A percentile compares a stretch with the other conserved stretches of the same genome.
These are phyloP conservation scores for Caenorhabditis sp. DNA, from an alignment of 2,888 invertebrate species.

Conservation along the genomic window DNA sequence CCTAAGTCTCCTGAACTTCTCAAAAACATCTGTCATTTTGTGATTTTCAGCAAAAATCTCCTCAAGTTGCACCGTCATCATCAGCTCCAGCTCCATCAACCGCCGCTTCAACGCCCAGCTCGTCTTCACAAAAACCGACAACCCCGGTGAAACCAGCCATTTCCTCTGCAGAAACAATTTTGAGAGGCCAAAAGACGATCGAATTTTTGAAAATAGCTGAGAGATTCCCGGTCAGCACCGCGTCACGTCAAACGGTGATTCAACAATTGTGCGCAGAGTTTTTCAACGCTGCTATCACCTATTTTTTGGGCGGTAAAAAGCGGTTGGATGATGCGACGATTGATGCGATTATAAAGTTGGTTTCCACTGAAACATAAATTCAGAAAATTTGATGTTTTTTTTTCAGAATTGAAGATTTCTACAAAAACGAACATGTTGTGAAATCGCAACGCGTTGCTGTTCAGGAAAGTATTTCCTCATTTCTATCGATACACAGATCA, in stretches of 20 bases:
- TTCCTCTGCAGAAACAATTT: no score
- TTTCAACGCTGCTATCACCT: not conserved
- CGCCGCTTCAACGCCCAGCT: no score
- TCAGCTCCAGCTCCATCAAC: no score
- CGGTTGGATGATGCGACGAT: not conserved
- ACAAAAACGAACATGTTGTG: not conserved
- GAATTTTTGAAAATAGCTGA: not conserved
- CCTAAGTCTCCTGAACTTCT: no score
- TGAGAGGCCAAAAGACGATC: not conserved
- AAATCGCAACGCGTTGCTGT: not conserved
- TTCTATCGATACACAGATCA: not conserved
- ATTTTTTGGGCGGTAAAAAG: not conserved
- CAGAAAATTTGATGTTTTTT: not conserved
- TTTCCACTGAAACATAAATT: not conserved
- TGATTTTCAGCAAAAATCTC: no score
- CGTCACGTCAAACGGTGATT: not conserved
- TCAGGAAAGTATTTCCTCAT: not conserved
- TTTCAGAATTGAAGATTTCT: not conserved
- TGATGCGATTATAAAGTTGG: not conserved
- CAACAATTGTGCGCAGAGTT: not conserved
- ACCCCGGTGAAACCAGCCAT: no score
- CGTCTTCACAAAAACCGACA: no score
- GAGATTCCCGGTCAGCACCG: not conserved
- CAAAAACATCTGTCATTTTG: no score
- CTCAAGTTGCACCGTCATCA: no score